Conservation (phyloP, 2,888 invertebrate genomes). For the Phyto melanocephala region DNA sequence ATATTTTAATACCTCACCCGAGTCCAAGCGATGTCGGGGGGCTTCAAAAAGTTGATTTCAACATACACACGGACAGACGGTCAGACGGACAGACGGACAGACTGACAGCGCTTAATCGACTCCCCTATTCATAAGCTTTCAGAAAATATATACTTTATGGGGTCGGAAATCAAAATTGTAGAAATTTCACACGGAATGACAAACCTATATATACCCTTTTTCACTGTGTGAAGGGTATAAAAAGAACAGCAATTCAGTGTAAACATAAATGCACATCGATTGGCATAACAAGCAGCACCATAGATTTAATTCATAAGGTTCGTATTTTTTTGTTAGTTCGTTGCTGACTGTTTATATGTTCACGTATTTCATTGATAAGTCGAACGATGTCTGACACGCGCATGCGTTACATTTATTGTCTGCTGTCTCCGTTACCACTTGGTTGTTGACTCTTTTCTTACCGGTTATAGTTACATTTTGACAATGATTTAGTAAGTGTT, state of each 20-base stretch:
- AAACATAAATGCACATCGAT: constrained; percentile 49
- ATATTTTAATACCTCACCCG: no score
- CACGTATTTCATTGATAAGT: constrained; percentile 48
- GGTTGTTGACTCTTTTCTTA: constrained; percentile 3
- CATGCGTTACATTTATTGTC: constrained; percentile 54
- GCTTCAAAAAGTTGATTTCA: no score
- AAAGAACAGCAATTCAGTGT: neutral
- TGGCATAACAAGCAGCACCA: constrained; percentile 30
- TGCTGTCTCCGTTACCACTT: constrained; percentile 17
- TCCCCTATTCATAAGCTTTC: no score
- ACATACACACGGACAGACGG: no score
- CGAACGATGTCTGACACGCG: constrained; percentile 62
- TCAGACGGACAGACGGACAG: no score
- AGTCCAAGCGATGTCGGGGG: no score
- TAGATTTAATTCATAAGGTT: neutral
- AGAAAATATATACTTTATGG: no score
- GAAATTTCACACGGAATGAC: no score
- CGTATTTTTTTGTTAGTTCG: constrained; percentile 9
- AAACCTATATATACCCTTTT: no score
- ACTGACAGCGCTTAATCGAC: no score
- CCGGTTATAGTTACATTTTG: constrained; percentile 41
- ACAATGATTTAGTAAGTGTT: constrained; percentile 65
- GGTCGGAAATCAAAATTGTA: no score
- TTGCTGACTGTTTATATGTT: constrained; percentile 54
- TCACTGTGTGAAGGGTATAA: no score